A percentile compares a stretch with the other conserved stretches of the same genome.
Conservation (phyloP, 2,797 vertebrate species). For the Gobionotothen gibberifrons region DNA sequence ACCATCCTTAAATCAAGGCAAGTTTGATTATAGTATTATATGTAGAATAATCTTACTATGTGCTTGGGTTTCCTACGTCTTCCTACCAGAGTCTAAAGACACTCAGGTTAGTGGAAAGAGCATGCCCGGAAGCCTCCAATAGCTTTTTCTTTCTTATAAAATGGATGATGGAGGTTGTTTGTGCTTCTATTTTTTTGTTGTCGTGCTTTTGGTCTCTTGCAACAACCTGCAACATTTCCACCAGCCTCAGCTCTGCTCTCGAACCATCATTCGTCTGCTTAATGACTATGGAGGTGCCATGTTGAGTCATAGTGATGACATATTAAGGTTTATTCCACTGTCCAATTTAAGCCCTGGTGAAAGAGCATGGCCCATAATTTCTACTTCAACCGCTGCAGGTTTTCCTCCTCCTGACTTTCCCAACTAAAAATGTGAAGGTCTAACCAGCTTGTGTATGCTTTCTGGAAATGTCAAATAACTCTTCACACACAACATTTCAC, state of each 20-base stretch:
- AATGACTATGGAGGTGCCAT: conserved; percentile 68
- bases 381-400: conserved; percentile 27
- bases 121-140: background rate
- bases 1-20: conserved; percentile 7
- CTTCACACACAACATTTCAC: background rate
- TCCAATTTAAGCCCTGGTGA: conserved; percentile 60
- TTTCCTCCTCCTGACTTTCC: conserved; percentile 4
- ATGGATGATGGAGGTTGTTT: conserved; percentile 28
- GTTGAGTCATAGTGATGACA: conserved; percentile 67
- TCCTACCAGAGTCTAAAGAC: background rate
- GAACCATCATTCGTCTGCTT: conserved; percentile 66
- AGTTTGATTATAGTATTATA: conserved; percentile 13
- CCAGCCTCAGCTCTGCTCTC: conserved; percentile 36
- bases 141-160: conserved; percentile 10
- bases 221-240: conserved; percentile 60
- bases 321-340: conserved; percentile 63
- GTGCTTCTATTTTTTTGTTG: conserved; percentile 26
- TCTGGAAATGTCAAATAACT: background rate
- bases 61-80: background rate
- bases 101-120: background rate
- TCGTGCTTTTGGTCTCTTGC: conserved; percentile 44
- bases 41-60: background rate
- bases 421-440: conserved; percentile 12
- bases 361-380: conserved; percentile 45
- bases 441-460: background rate